Conservation (phyloP, 2,113 vertebrate species). For the Callocephalon fimbriatum region DNA sequence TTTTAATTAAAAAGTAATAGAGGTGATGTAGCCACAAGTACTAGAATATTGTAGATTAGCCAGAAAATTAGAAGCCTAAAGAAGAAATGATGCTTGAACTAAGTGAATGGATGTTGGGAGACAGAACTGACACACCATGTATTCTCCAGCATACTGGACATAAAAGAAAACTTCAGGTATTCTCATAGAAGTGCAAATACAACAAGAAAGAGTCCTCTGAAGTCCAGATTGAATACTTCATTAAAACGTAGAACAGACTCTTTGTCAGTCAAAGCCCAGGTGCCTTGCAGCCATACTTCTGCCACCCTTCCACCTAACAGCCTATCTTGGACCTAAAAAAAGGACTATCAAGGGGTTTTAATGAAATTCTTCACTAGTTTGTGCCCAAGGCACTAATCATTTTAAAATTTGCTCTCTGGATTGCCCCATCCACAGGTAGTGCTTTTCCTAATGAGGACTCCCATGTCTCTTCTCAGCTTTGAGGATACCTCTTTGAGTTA, state of each 20-base stretch:
- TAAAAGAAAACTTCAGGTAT: rapidly evolving
- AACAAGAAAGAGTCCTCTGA: not conserved
- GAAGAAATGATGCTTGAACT: not conserved
- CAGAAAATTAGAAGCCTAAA: not conserved
- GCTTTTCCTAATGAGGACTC: not conserved
- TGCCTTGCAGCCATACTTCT: not conserved
- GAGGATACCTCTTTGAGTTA: not conserved
- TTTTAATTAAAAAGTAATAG: not conserved
- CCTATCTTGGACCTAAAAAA: not conserved
- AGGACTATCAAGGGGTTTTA: not conserved
- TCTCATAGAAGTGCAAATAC: not conserved
- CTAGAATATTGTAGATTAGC: not conserved
- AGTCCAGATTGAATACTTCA: not conserved
- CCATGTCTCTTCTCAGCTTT: not conserved
- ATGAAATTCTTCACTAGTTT: not conserved
- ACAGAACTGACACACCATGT: not conserved
- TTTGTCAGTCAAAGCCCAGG: not conserved
- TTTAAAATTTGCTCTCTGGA: not conserved
- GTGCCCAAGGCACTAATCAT: not conserved
- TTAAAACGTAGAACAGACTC: not conserved
- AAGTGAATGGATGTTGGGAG: not conserved
- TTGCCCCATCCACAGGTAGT: not conserved
- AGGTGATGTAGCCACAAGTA: not conserved
- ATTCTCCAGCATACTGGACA: not conserved
- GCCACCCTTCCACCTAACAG: not conserved